Evolutionary conservation across 2,888 invertebrate species (phyloP).

Genomic region (Exephanes ischioxanthus): DNA sequence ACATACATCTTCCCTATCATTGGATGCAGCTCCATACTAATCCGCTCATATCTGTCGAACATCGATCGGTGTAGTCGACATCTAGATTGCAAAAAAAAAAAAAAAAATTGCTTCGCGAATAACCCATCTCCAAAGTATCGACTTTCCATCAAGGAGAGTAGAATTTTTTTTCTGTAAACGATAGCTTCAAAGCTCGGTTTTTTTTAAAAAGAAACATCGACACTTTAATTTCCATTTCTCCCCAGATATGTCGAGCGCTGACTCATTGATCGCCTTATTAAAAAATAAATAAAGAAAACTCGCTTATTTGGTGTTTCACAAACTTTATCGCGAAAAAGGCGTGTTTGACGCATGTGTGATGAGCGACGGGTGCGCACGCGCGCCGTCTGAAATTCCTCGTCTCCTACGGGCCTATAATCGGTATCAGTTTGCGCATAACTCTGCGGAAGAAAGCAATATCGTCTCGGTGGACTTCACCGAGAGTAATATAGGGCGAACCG

Average conservation of each 20-base stretch:
- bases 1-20: neutral
- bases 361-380: neutral
- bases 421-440: slow-evolving; percentile 30
- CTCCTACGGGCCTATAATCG: neutral
- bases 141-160: neutral
- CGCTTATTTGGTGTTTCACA: neutral
- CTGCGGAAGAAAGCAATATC: slow-evolving; percentile 53
- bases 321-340: neutral
- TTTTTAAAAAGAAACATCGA: neutral
- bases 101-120: slow-evolving; percentile 26
- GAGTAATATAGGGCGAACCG: slow-evolving; percentile 37
- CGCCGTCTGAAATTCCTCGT: neutral
- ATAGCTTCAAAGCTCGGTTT: neutral
- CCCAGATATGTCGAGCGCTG: neutral
- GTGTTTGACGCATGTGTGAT: neutral
- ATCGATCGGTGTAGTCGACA: slow-evolving; percentile 41
- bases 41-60: slow-evolving; percentile 11
- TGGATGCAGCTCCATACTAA: neutral
- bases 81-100: slow-evolving; percentile 3
- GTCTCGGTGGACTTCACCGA: slow-evolving; percentile 35
- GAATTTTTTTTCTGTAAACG: slow-evolving; percentile 7
- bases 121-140: slow-evolving; percentile 2
- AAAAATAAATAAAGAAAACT: neutral
- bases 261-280: neutral
- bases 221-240: neutral